Base-by-base conservation (phyloP, 2,888 invertebrate species). In the Magallana nippona region DNA sequence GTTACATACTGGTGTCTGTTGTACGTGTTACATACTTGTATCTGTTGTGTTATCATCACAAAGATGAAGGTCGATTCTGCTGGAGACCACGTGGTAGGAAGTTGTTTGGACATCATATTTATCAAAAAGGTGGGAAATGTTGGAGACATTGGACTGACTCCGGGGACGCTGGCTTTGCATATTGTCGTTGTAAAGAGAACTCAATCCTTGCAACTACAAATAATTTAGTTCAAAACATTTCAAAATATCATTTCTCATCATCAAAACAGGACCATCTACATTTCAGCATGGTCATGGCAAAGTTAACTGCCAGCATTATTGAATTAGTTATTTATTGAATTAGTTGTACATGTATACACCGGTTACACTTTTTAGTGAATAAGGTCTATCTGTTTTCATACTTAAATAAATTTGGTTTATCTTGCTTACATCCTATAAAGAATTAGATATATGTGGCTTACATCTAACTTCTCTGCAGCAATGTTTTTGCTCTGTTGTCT, bases 31-130 rank as follows among this genome's bases (percentile, higher is more conserved):
- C 71, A 5, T 79, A 92, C 93, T 91, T 86, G 90, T 88, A 77
- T 88, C 89, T 32, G 89, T 86, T 19, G 87, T 88, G 56, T 92
- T 93, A 89, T 99, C 99, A 94, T 99, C 99, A 93, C 98, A 98
- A 58, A 99, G 95, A 94, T 99, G 99, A 86, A 99, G 95, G 95
- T 99, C 98, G 91, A 99, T 97, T 92, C 98, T 96, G 87, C 98
- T 97, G 17, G 94, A 94, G 88, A 94, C 96, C 93, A 99, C 96
- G 94, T 99, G 99, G 95, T 99, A 98, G 0, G 99, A 99, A 0
- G 99, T 99, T 95, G 99, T 99, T 0, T 97, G 95, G n/a, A 99
- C 98, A 95, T 99, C 98, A 94, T 97, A 98, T 79, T 96, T 96
- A 56, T 96, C 96, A 95, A 98, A 98, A 94, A 97, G 95, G 89